Evolutionary conservation across 2,888 invertebrate species (phyloP).

Genomic region (Lacanobia oleracea): DNA sequence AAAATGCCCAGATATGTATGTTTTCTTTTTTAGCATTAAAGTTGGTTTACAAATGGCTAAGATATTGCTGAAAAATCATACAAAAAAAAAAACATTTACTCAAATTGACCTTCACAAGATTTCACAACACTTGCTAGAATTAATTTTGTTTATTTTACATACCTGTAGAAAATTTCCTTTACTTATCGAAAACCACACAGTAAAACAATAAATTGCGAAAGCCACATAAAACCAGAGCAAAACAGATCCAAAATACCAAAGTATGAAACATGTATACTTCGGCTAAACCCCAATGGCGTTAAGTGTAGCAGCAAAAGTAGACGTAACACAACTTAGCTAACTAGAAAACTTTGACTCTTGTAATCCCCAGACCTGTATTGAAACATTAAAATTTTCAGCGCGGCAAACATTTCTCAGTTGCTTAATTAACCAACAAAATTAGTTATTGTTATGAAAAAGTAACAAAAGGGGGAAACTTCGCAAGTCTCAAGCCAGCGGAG

Average conservation of each 20-base stretch:
- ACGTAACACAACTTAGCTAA: conserved; percentile 55
- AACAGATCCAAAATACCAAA: conserved; percentile 52
- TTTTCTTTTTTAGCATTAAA: no score
- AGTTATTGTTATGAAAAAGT: conserved; percentile 85
- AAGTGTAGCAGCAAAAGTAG: conserved; percentile 51
- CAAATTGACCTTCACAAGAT: no score
- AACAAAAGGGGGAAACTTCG: conserved; percentile 76
- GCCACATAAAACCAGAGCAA: conserved; percentile 20
- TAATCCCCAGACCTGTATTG: conserved; percentile 72
- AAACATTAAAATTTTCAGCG: conserved; percentile 73
- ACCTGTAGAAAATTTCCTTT: not conserved
- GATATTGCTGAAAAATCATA: no score
- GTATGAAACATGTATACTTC: conserved; percentile 50
- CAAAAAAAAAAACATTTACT: no score
- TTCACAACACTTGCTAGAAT: no score
- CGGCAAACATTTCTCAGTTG: conserved; percentile 75
- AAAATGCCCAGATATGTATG: no score
- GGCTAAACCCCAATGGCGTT: conserved; percentile 55
- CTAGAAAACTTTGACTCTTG: conserved; percentile 66
- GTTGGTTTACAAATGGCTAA: no score
- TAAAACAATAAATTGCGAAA: conserved; percentile 26
- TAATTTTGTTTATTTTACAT: not conserved
- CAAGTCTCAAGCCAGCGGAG: conserved; percentile 71
- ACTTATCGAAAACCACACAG: conserved; percentile 35
- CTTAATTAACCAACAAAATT: conserved; percentile 83